These are phyloP conservation scores for Alca torda DNA, from an alignment of 2,797 vertebrate genomes.

Conservation along the genomic window DNA sequence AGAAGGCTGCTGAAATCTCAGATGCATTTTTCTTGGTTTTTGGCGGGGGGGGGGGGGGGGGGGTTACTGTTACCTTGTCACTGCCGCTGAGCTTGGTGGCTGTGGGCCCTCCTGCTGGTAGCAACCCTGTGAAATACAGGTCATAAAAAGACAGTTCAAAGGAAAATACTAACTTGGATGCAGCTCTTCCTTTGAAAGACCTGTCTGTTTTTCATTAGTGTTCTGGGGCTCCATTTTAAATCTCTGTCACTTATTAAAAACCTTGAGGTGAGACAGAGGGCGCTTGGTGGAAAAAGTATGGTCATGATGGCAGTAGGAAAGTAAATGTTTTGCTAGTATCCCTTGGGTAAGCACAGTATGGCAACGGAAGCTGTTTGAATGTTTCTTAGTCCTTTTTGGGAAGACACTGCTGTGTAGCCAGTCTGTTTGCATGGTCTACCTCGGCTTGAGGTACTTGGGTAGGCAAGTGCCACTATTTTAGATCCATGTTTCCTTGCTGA, in stretches of 20 bases:
- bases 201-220: not conserved
- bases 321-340: not conserved
- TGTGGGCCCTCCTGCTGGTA: not conserved
- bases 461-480: rapidly evolving
- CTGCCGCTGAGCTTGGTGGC: not conserved
- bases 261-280: not conserved
- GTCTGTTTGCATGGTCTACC: not conserved
- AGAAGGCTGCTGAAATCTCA: not conserved
- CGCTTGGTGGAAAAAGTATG: not conserved
- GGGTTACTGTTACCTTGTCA: not conserved
- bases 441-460: not conserved
- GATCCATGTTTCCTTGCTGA: not conserved
- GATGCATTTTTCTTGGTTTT: not conserved
- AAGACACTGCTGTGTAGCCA: not conserved
- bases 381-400: not conserved
- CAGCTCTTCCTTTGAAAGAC: not conserved
- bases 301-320: not conserved
- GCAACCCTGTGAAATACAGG: not conserved
- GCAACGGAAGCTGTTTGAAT: not conserved
- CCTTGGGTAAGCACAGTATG: rapidly evolving
- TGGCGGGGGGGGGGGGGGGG: not conserved
- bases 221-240: not conserved
- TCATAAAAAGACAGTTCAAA: not conserved
- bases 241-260: not conserved
- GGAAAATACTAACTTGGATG: not conserved